phyloP scores from a whole-genome alignment of 2,797 vertebrate genomes.

The Eleutherodactylus coqui region DNA sequence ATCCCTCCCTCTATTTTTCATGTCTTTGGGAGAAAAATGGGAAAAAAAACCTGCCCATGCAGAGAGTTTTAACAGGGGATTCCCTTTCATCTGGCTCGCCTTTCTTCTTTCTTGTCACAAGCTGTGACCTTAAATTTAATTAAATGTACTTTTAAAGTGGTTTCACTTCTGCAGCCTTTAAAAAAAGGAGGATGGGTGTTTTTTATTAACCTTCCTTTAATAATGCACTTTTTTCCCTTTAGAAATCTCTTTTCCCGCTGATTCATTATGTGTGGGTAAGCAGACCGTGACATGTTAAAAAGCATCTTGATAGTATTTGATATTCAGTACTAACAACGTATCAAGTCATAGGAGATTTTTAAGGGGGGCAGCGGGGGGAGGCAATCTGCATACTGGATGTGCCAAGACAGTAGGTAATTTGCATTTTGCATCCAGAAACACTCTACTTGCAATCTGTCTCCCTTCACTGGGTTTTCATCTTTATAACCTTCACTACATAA shows the following conservation, averaged over 20 bases:
- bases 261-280: conserved; percentile 75
- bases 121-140: conserved; percentile 63
- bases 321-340: conserved; percentile 74
- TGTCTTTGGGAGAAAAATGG: background rate
- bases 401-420: conserved; percentile 74
- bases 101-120: background rate
- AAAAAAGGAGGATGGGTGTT: conserved; percentile 10
- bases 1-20: background rate
- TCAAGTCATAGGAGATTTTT: conserved; percentile 68
- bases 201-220: conserved; percentile 68
- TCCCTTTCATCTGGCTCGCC: conserved; percentile 44
- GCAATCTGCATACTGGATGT: conserved; percentile 72
- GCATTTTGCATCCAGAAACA: conserved; percentile 75
- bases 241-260: conserved; percentile 72
- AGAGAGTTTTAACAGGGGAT: conserved; percentile 39
- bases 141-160: conserved; percentile 38
- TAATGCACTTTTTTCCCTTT: conserved; percentile 66
- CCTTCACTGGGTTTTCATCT: conserved; percentile 73
- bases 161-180: conserved; percentile 61
- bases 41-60: background rate
- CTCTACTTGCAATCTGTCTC: conserved; percentile 75
- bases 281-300: conserved; percentile 77
- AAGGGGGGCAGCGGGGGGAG: conserved; percentile 62
- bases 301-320: conserved; percentile 81
- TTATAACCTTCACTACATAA: conserved; percentile 70